Evolutionary conservation across 1,140 invertebrate species (phyloP).

Genomic region (Phortica variegata): DNA sequence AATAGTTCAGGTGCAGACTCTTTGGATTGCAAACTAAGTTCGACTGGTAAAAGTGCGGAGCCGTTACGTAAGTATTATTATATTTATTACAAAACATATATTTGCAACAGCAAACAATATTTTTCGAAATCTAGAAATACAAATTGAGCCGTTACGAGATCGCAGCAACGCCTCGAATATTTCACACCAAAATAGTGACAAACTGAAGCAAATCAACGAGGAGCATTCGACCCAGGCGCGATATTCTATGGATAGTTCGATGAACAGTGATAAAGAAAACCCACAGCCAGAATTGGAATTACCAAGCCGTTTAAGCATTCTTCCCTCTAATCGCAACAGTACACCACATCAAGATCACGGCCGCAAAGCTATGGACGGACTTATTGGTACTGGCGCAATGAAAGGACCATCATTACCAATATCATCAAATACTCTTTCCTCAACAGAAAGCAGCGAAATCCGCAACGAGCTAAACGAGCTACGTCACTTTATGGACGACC

Average conservation of each 20-base stretch:
- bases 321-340: constrained; percentile 37
- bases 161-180: constrained; percentile 37
- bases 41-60: too few relatives aligned
- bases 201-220: constrained; percentile 40
- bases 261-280: constrained; percentile 42
- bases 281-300: constrained; percentile 21
- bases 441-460: constrained; percentile 2
- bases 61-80: constrained; percentile 24
- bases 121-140: constrained; percentile 21
- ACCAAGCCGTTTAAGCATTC: constrained; percentile 24
- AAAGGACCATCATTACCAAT: background rate
- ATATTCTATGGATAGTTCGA: constrained; percentile 17
- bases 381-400: background rate
- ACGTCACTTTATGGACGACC: constrained; percentile 20
- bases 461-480: constrained; percentile 26
- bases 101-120: background rate
- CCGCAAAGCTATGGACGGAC: background rate
- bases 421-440: background rate
- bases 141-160: constrained; percentile 35
- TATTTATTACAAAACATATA: background rate
- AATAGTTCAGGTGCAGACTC: constrained; percentile 23
- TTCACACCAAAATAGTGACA: too few relatives aligned
- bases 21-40: background rate
- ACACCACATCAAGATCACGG: constrained; percentile 31
- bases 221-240: constrained; percentile 13